Conservation (phyloP, 2,797 vertebrate species). For the Gallinago nigripennis region DNA sequence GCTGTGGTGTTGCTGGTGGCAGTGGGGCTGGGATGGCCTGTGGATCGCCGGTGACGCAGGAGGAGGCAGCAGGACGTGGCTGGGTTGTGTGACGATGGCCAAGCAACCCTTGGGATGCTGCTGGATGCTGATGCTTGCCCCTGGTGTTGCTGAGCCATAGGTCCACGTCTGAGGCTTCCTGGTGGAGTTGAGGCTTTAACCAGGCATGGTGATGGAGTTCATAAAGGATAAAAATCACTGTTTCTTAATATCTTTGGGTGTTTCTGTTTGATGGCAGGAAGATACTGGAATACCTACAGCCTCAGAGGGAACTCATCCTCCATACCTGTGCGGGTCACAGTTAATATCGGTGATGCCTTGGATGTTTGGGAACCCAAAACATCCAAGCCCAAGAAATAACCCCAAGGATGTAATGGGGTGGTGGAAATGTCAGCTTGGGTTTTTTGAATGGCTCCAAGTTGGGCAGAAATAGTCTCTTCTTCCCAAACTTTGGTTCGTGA, state of each 20-base stretch:
- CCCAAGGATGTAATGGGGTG: background rate
- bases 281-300: background rate
- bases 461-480: background rate
- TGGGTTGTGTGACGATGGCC: accelerated
- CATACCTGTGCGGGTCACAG: accelerated
- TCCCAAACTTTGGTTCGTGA: accelerated
- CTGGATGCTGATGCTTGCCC: background rate
- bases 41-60: accelerated
- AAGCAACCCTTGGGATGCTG: accelerated
- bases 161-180: background rate
- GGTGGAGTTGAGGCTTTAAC: background rate
- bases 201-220: accelerated
- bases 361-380: background rate
- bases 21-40: background rate
- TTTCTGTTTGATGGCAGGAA: background rate
- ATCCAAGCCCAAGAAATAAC: background rate
- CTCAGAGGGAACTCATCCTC: background rate
- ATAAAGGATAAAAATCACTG: background rate
- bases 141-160: background rate
- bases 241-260: background rate
- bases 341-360: background rate
- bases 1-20: background rate
- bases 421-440: background rate
- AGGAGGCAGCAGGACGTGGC: background rate
- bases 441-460: background rate